Evolutionary conservation across 2,888 invertebrate genomes (phyloP).

Genomic region (Acanthosepion pharaonis): DNA sequence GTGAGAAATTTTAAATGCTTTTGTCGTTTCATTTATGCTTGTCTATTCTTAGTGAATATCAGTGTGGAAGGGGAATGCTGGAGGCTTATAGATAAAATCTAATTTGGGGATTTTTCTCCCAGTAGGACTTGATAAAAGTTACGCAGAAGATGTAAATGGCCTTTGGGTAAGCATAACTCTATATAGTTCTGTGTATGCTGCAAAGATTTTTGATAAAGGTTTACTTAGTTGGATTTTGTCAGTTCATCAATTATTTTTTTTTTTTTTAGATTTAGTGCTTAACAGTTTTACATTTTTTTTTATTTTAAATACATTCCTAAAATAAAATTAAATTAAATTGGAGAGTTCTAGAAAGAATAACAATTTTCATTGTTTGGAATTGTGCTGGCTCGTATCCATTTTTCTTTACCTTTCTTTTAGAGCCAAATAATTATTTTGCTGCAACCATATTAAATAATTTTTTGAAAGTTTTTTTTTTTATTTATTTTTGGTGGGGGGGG

Average conservation of each 20-base stretch:
- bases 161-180: not conserved
- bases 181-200: not conserved
- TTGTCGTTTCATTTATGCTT: not conserved
- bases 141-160: not conserved
- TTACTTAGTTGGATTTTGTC: not conserved
- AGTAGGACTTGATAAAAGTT: not conserved
- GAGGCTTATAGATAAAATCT: not conserved
- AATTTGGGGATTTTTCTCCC: not conserved
- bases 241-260: not conserved
- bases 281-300: not conserved
- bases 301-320: slow-evolving; percentile 2
- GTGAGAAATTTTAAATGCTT: slow-evolving; percentile 33
- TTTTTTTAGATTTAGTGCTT: not conserved
- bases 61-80: not conserved
- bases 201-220: slow-evolving; percentile 7
- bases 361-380: not conserved
- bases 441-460: not conserved
- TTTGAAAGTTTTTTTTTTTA: not conserved
- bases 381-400: not conserved
- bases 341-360: not conserved
- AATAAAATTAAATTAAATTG: slow-evolving; percentile 18
- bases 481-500: no score
- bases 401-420: not conserved
- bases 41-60: not conserved
- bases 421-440: not conserved